Percentiles rank a stretch among this genome's conserved stretches.
Evolutionary conservation across 2,888 invertebrate genomes (phyloP).

Genomic region (Buathra laborator): DNA sequence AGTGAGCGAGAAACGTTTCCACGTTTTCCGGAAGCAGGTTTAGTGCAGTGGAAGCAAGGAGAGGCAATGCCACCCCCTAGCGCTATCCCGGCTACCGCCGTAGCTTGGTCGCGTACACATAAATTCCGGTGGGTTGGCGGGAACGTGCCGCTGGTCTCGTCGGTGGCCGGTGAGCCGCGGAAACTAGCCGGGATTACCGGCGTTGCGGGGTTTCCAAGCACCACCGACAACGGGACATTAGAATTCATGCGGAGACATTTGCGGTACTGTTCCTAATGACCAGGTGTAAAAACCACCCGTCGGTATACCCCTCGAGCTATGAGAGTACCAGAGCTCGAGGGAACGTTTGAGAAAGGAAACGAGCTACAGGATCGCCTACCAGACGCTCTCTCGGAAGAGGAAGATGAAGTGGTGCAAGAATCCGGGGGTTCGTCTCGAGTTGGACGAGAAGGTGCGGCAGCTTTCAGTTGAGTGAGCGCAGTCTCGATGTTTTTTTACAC

Average conservation of each 20-base stretch:
- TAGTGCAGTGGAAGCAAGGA: slow-evolving; percentile 30
- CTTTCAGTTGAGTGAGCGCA: slow-evolving; percentile 1
- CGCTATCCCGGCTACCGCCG: slow-evolving; percentile 47
- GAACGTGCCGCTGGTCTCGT: slow-evolving; percentile 65
- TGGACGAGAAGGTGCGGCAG: slow-evolving; percentile 4
- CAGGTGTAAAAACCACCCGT: slow-evolving; percentile 81
- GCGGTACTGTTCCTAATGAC: slow-evolving; percentile 84
- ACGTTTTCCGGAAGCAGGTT: slow-evolving; percentile 61
- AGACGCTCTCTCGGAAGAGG: slow-evolving; percentile 59
- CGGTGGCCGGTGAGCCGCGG: slow-evolving; percentile 66
- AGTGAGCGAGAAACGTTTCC: slow-evolving; percentile 56
- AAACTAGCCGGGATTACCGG: slow-evolving; percentile 81
- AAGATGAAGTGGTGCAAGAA: slow-evolving; percentile 65
- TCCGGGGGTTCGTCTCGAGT: slow-evolving; percentile 14
- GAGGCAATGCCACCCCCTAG: slow-evolving; percentile 41
- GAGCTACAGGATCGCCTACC: slow-evolving; percentile 52
- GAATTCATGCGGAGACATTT: slow-evolving; percentile 85
- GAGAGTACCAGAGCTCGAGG: slow-evolving; percentile 32
- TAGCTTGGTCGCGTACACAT: slow-evolving; percentile 61
- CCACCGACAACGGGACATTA: slow-evolving; percentile 78
- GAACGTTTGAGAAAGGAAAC: slow-evolving; percentile 45
- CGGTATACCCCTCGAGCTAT: slow-evolving; percentile 69
- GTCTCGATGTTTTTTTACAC: slow-evolving; percentile 3
- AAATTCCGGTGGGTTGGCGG: slow-evolving; percentile 69
- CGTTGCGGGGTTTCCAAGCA: slow-evolving; percentile 69